phyloP scores from a whole-genome alignment of 2,113 vertebrate species.

The Peromyscus maniculatus region DNA sequence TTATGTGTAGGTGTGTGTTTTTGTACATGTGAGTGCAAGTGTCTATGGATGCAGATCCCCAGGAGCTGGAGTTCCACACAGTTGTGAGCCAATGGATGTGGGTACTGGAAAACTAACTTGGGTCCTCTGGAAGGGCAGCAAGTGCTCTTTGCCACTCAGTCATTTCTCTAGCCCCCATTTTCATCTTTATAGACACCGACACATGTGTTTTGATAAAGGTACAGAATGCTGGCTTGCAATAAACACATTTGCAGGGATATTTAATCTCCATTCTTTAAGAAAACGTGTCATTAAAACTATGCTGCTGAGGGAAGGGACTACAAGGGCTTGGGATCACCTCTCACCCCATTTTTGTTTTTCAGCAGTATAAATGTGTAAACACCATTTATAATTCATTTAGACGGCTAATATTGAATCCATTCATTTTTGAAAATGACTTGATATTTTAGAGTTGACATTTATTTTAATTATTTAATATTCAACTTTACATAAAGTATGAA shows the following conservation, averaged over 20 bases:
- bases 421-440: slow-evolving; percentile 39
- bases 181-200: background rate
- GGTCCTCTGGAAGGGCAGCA: background rate
- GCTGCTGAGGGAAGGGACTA: background rate
- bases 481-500: slow-evolving; percentile 51
- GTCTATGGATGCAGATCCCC: background rate
- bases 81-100: background rate
- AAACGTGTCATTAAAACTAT: background rate
- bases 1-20: background rate
- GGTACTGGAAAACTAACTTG: background rate
- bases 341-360: background rate
- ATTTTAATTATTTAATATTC: slow-evolving; percentile 64
- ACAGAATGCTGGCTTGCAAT: background rate
- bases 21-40: background rate
- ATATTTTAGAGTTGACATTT: slow-evolving; percentile 52
- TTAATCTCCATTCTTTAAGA: background rate
- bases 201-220: background rate
- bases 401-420: background rate
- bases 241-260: background rate
- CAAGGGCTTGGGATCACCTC: background rate
- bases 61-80: background rate
- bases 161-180: background rate
- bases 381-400: slow-evolving; percentile 18
- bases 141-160: background rate
- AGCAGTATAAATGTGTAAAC: background rate